A percentile compares a stretch with the other conserved stretches of the same genome.
Conservation (phyloP, 2,888 invertebrate species). For the Odontothrips loti region DNA sequence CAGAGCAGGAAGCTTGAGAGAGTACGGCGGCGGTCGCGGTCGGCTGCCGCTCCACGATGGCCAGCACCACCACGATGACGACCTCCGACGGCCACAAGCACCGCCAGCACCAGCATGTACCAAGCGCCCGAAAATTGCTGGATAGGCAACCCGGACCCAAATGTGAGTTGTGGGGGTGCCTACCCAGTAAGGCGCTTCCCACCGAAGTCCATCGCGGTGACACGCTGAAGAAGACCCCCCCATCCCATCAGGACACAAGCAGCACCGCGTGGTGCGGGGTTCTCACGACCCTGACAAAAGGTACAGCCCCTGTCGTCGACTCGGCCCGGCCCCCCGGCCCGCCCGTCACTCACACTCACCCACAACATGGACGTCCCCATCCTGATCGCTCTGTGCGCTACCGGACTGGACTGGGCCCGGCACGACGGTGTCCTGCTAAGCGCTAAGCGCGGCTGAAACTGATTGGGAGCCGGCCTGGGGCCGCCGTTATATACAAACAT, state of each 20-base stretch:
- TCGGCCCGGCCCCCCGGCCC: too few relatives aligned
- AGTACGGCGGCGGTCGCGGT: too few relatives aligned
- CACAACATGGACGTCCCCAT: not conserved
- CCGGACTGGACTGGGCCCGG: not conserved
- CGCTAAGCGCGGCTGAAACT: not conserved
- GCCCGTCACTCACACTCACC: not conserved
- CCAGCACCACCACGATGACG: too few relatives aligned
- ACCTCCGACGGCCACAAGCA: too few relatives aligned
- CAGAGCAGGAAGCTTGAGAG: not conserved
- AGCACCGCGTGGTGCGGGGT: too few relatives aligned
- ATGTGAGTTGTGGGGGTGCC: not conserved
- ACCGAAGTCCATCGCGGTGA: not conserved
- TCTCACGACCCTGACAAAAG: too few relatives aligned
- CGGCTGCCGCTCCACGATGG: too few relatives aligned
- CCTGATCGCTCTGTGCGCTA: not conserved
- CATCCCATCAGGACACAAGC: too few relatives aligned
- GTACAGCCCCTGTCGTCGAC: too few relatives aligned
- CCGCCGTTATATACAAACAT: slow-evolving; percentile 20
- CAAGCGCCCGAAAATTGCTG: not conserved
- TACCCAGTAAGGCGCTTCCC: not conserved
- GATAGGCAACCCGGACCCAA: not conserved
- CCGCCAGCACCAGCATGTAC: too few relatives aligned
- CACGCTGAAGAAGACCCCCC: not conserved
- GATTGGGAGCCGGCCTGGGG: not conserved
- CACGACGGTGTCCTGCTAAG: too few relatives aligned